A percentile compares a stretch with the other conserved stretches of the same genome.
Evolutionary conservation across 2,888 invertebrate species (phyloP).

Genomic region (Meiosimyza decipiens): DNA sequence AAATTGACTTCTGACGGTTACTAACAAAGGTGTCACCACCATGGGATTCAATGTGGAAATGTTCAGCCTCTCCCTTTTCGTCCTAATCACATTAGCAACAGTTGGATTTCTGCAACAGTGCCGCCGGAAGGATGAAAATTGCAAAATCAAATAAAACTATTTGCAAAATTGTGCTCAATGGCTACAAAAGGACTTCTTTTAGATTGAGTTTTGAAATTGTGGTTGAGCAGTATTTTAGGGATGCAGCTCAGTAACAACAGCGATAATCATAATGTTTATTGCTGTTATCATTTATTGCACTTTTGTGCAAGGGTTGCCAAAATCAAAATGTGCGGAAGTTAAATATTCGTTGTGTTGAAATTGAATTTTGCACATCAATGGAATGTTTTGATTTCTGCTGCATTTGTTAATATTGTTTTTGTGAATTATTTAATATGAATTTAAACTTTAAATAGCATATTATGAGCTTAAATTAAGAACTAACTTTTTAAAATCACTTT

Average conservation of each 20-base stretch:
- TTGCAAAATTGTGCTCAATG: background rate
- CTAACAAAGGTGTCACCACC: background rate
- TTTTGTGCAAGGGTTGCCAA: conserved; percentile 3
- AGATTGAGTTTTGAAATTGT: conserved; percentile 18
- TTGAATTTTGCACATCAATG: conserved; percentile 58
- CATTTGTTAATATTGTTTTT: conserved; percentile 4
- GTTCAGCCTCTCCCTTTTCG: conserved; percentile 25
- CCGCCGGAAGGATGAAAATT: conserved; percentile 8
- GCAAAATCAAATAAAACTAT: conserved; percentile 32
- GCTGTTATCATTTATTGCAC: too few species aligned
- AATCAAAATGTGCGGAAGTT: conserved; percentile 22
- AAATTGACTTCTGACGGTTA: background rate
- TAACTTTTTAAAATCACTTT: too few species aligned
- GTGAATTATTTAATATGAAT: too few species aligned
- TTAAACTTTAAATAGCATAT: too few species aligned
- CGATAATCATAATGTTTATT: background rate
- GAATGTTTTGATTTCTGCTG: conserved; percentile 48
- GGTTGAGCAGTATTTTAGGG: conserved; percentile 10
- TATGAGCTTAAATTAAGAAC: too few species aligned
- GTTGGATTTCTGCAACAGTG: conserved; percentile 45
- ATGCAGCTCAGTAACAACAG: background rate
- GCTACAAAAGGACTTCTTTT: background rate
- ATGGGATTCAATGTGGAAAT: background rate
- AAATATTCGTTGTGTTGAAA: conserved; percentile 23
- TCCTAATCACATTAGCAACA: conserved; percentile 65